phyloP scores from a whole-genome alignment of 2,888 invertebrate species.

The Sturmia bella region DNA sequence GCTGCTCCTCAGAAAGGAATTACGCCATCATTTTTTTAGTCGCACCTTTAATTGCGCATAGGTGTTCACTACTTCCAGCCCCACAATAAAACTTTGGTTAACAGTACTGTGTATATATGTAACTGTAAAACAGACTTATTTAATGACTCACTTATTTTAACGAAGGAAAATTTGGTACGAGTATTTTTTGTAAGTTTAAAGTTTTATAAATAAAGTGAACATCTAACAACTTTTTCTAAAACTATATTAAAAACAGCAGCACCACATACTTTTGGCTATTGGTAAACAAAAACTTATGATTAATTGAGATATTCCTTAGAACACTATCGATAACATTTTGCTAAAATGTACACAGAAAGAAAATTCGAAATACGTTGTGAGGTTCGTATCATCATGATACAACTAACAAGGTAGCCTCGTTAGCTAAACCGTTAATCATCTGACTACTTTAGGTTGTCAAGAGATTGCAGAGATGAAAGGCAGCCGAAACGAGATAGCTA shows the following conservation, averaged over 20 bases:
- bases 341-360: no score
- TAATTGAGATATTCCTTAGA: background rate
- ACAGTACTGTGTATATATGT: background rate
- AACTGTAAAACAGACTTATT: background rate
- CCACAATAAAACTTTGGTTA: slow-evolving; percentile 6
- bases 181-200: no score
- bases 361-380: no score
- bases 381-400: no score
- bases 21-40: slow-evolving; percentile 25
- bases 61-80: background rate
- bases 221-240: background rate
- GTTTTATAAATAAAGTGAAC: background rate
- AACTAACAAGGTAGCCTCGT: no score
- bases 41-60: slow-evolving; percentile 28
- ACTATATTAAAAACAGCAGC: slow-evolving; percentile 4
- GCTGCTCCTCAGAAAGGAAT: slow-evolving; percentile 25
- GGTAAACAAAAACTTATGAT: slow-evolving; percentile 44
- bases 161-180: background rate
- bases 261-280: slow-evolving; percentile 32
- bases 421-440: no score
- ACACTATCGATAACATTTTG: background rate
- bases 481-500: no score
- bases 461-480: no score
- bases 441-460: no score
- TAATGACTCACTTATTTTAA: slow-evolving; percentile 5